Percentiles rank a stretch among this genome's conserved stretches.
Evolutionary conservation across 2,888 invertebrate genomes (phyloP).

Genomic region (Dorcus parallelipipedus): DNA sequence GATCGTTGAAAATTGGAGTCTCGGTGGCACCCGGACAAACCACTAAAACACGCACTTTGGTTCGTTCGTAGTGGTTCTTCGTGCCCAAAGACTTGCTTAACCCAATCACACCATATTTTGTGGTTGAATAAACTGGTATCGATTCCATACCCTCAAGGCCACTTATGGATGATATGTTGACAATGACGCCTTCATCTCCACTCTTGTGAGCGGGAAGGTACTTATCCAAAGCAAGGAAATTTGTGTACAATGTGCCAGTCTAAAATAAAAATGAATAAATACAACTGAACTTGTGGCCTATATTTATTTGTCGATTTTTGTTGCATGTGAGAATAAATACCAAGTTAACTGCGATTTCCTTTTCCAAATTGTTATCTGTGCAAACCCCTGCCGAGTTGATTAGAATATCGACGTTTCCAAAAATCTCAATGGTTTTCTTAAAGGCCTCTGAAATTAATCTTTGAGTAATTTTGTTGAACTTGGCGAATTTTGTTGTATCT

Average conservation of each 20-base stretch:
- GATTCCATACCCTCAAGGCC: not conserved
- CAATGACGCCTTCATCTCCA: conserved; percentile 7
- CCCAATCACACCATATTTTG: conserved; percentile 7
- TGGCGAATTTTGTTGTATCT: not conserved
- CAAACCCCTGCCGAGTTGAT: conserved; percentile 13
- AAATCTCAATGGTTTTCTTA: conserved; percentile 11
- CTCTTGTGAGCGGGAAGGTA: conserved; percentile 10
- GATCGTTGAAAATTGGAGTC: not conserved
- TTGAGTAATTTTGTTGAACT: not conserved
- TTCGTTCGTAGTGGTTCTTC: conserved; percentile 1
- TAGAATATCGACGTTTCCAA: conserved; percentile 11
- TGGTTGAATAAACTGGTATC: conserved; percentile 7
- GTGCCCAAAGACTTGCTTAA: conserved; percentile 3
- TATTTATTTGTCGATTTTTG: too few relatives aligned
- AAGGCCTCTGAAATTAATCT: conserved; percentile 9
- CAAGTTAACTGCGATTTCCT: conserved; percentile 10
- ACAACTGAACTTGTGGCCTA: too few relatives aligned
- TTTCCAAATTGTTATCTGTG: conserved; percentile 7
- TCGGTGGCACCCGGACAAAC: conserved; percentile 10
- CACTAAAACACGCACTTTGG: conserved; percentile 5
- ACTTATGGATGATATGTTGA: conserved; percentile 10
- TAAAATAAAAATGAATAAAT: conserved; percentile 21
- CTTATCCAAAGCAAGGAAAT: conserved; percentile 4
- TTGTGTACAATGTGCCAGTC: conserved; percentile 11
- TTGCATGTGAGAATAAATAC: conserved; percentile 7